Base-by-base conservation (phyloP, 2,113 vertebrate species). In the Lampris incognitus region DNA sequence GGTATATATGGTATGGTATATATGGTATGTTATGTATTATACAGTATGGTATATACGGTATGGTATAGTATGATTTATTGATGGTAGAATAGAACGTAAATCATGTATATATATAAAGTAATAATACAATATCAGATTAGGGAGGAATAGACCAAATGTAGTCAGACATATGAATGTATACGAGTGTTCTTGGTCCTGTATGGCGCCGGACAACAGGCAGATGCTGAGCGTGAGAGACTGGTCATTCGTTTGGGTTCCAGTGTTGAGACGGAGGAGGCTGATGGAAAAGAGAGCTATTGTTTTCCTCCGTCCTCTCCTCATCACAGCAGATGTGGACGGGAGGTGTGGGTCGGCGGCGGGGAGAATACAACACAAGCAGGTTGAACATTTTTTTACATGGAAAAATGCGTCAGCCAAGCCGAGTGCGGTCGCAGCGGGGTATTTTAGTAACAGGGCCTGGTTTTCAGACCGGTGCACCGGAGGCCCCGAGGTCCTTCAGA, bases 221-320 rank as follows among this genome's bases (percentile, higher is more conserved):
- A 82, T 84, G 83, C 64, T 62, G 37, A 24, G 0, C 8, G 9
- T 54, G 70, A 6, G 64, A 37, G 48, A 41, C n/a, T 60, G 58
- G 58, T 57, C 66, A 60, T 44, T 37, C 76, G 69, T 67, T 52
- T 76, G 56, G 74, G 13, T 8, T 66, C 9, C 8, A 55, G 72
- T 24, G 24, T 81, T 88, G 68, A 85, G 61, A 65, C 76, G 82
- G 74, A 71, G 76, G 74, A 39, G 73, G 60, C 1, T 71, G 73
- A 76, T 74, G 66, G n/a, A 76, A 79, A 79, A 88, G 70, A 58
- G 10, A n/a, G 70, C 81, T 71, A 79, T 91, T 91, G 88, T 91
- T 82, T 81, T 84, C 37, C 1, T 60, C 50, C 3, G 24, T 71
- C 73, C 80, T 70, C 69, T 76, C 76, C 74, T 37, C 40, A 37